phyloP scores from a whole-genome alignment of 92 coral and sea anemone species.

The Desmophyllum pertusum region DNA sequence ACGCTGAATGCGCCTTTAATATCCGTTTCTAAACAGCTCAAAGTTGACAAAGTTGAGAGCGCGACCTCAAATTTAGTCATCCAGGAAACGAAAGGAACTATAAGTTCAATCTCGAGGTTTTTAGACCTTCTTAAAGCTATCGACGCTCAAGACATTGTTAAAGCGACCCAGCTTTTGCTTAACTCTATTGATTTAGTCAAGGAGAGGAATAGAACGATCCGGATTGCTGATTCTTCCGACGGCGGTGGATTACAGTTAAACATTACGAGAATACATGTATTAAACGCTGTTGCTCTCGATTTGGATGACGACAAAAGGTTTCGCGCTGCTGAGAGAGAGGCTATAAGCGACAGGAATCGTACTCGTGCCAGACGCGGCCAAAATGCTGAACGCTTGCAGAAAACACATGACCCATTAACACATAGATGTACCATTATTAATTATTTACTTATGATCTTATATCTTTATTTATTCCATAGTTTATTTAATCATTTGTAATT shows the following conservation, averaged over 20 bases:
- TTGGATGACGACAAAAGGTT: constrained; percentile 43
- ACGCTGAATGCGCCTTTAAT: not conserved
- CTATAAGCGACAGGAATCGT: constrained; percentile 4
- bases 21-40: not conserved
- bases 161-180: not conserved
- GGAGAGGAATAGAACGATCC: constrained; percentile 7
- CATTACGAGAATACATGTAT: constrained; percentile 52
- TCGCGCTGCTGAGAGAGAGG: constrained; percentile 43
- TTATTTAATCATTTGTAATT: no score
- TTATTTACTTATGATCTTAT: no score
- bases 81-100: not conserved
- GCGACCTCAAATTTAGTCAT: not conserved
- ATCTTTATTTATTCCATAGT: no score
- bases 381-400: constrained; percentile 29
- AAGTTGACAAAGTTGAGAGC: no score
- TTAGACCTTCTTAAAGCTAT: not conserved
- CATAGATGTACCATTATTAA: no score
- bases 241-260: constrained; percentile 53
- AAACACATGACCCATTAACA: no score
- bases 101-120: not conserved
- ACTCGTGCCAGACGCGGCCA: not conserved
- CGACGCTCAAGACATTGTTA: not conserved
- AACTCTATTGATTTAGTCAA: not conserved
- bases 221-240: constrained; percentile 51
- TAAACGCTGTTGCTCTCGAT: constrained; percentile 41